phyloP scores from a whole-genome alignment of 2,113 vertebrate genomes.

The Propithecus coquereli region DNA sequence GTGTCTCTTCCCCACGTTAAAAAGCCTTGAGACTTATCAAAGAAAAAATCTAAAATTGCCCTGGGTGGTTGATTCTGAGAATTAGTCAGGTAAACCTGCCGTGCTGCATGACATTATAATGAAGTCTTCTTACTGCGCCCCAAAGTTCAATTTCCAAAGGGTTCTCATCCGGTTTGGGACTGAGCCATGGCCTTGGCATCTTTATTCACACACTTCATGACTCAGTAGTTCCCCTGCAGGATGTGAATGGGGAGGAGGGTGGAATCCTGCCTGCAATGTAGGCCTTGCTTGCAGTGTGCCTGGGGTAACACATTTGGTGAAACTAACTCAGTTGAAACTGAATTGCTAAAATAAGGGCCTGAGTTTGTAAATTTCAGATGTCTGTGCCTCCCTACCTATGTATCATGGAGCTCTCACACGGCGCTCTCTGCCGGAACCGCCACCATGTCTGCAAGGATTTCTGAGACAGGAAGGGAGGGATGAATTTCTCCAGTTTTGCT shows the following conservation, averaged over 20 bases:
- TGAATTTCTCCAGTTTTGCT: background rate
- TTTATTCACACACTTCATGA: background rate
- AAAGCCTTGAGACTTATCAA: background rate
- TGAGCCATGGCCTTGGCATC: background rate
- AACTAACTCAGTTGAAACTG: background rate
- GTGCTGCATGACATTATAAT: background rate
- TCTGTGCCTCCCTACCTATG: background rate
- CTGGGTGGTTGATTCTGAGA: conserved; percentile 36
- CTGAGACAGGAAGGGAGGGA: background rate
- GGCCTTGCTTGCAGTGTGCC: background rate
- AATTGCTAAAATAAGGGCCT: background rate
- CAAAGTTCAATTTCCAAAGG: background rate
- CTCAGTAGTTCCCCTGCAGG: background rate
- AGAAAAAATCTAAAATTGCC: background rate
- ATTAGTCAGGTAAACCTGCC: background rate
- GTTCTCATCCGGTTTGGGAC: background rate
- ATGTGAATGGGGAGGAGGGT: background rate
- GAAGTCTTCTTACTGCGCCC: background rate
- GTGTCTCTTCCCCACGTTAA: background rate
- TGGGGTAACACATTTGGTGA: background rate
- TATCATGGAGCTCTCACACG: too few relatives aligned
- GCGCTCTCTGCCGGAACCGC: fast-evolving
- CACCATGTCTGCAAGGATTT: background rate
- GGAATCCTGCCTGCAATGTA: background rate
- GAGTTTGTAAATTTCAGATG: background rate